These are phyloP conservation scores for Ceratosolen fusciceps DNA, from an alignment of 1,140 invertebrate species.

Conservation along the genomic window DNA sequence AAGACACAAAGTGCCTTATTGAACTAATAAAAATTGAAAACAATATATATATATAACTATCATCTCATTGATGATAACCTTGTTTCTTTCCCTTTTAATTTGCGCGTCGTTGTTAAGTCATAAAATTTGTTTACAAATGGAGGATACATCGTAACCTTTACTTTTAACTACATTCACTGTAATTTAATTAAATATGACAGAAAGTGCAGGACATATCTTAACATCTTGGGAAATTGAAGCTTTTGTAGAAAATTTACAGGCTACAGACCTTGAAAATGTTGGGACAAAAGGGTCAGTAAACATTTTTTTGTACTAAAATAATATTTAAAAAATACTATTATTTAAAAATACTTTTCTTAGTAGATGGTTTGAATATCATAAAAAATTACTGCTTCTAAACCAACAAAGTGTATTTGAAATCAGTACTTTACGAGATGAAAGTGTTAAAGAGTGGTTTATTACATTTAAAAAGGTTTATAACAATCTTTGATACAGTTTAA, in stretches of 20 bases:
- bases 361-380: constrained; percentile 84
- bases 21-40: constrained; percentile 27
- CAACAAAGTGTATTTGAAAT: constrained; percentile 85
- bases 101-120: constrained; percentile 22
- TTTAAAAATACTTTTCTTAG: constrained; percentile 48
- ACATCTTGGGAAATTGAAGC: constrained; percentile 70
- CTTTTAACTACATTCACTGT: constrained; percentile 19
- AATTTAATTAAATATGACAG: constrained; percentile 57
- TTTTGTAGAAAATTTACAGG: constrained; percentile 69
- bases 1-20: constrained; percentile 44
- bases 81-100: background rate
- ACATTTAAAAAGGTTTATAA: constrained; percentile 75
- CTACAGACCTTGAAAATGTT: constrained; percentile 67
- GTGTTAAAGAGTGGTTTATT: constrained; percentile 80
- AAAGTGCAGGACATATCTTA: constrained; percentile 67
- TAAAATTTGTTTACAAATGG: constrained; percentile 67
- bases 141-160: constrained; percentile 30
- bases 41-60: constrained; percentile 8
- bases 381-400: constrained; percentile 82
- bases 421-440: constrained; percentile 77
- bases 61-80: background rate
- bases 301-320: constrained; percentile 33
- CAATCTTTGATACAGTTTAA: background rate
- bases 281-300: constrained; percentile 69
- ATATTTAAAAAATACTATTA: constrained; percentile 23